Evolutionary conservation across 2,113 vertebrate species (phyloP).

Genomic region (Carettochelys insculpta): DNA sequence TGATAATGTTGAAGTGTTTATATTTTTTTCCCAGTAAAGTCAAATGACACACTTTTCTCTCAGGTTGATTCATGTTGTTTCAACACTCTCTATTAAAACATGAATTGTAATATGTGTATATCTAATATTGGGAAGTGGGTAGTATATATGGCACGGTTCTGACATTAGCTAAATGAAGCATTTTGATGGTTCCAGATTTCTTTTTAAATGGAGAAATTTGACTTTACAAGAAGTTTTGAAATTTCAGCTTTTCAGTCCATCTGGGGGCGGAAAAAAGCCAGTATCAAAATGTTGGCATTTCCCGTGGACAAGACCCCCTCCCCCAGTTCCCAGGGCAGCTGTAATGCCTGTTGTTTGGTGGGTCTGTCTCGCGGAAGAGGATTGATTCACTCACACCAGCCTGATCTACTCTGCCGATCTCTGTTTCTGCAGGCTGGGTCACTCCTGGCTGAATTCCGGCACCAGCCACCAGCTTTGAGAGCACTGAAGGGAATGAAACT

Average conservation of each 20-base stretch:
- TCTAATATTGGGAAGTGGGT: not conserved
- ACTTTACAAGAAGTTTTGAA: not conserved
- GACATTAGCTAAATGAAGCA: not conserved
- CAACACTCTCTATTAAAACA: not conserved
- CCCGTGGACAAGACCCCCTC: rapidly evolving
- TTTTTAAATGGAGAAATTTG: not conserved
- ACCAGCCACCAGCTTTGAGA: rapidly evolving
- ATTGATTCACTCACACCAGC: not conserved
- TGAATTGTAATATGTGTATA: not conserved
- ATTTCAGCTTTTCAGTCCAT: not conserved
- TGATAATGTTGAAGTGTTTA: not conserved
- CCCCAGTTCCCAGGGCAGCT: not conserved
- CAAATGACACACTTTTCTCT: not conserved
- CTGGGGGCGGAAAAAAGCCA: not conserved
- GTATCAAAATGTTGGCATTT: not conserved
- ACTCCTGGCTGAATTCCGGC: not conserved
- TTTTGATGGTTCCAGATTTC: not conserved
- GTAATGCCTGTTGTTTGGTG: not conserved
- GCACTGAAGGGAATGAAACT: conserved; percentile 57
- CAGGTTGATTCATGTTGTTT: not conserved
- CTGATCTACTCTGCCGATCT: not conserved
- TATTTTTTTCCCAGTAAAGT: too few relatives aligned
- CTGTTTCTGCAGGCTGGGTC: not conserved
- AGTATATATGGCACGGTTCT: not conserved
- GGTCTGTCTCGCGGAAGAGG: not conserved